These are phyloP conservation scores for Cyprinodon tularosa DNA, from an alignment of 2,113 vertebrate genomes.

Conservation along the genomic window DNA sequence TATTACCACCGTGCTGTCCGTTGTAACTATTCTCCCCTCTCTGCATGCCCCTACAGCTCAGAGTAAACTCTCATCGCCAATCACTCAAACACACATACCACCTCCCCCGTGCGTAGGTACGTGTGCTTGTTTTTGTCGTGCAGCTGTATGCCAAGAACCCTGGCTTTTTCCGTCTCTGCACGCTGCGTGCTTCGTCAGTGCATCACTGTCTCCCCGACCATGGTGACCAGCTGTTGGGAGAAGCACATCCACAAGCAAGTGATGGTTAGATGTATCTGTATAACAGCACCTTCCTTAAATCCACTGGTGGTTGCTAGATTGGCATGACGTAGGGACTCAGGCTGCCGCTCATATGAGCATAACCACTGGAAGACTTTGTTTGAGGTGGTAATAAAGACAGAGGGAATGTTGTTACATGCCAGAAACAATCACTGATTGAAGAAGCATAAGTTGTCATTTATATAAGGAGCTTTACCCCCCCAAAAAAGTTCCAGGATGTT, in stretches of 20 bases:
- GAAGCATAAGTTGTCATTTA: constrained; percentile 41
- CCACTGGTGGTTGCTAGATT: constrained; percentile 59
- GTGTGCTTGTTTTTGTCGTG: constrained; percentile 68
- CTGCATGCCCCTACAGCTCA: constrained; percentile 90
- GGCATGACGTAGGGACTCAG: constrained; percentile 55
- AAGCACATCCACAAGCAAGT: constrained; percentile 51
- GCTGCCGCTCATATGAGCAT: constrained; percentile 39
- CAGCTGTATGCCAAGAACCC: constrained; percentile 53
- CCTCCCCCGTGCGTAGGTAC: constrained; percentile 69
- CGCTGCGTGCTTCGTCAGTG: constrained; percentile 32
- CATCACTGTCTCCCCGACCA: constrained; percentile 65
- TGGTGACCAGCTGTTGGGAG: constrained; percentile 50
- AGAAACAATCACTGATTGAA: constrained; percentile 23
- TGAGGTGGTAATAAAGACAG: constrained; percentile 36
- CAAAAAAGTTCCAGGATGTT: constrained; percentile 29
- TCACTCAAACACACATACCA: constrained; percentile 68
- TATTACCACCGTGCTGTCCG: constrained; percentile 67
- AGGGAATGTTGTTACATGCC: constrained; percentile 39
- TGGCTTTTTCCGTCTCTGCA: constrained; percentile 64
- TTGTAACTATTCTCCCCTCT: constrained; percentile 89
- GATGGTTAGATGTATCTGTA: constrained; percentile 55
- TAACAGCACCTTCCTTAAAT: constrained; percentile 54
- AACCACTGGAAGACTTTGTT: constrained; percentile 56
- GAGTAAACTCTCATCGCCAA: constrained; percentile 79
- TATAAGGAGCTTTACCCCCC: constrained; percentile 24